Percentiles rank a stretch among this genome's conserved stretches.
These are phyloP conservation scores for Eunapius fragilis DNA, from an alignment of 37 sponge, comb jelly and placozoan genomes.

Conservation along the genomic window DNA sequence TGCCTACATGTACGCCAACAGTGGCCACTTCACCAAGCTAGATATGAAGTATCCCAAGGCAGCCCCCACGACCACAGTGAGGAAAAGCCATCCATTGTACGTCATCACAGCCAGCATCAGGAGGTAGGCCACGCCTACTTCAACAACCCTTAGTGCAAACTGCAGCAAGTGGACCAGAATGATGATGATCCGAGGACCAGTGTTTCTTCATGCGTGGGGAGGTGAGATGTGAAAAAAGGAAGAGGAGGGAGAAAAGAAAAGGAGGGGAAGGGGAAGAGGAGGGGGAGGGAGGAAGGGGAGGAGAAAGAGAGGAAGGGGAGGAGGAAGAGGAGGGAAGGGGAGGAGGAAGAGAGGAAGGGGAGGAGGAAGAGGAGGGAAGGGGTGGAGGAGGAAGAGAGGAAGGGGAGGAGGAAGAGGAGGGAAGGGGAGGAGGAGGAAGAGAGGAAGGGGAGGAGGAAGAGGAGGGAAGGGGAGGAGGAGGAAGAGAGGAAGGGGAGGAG, in stretches of 20 bases:
- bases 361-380: not conserved
- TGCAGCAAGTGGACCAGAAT: constrained; percentile 52
- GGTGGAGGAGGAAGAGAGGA: not conserved
- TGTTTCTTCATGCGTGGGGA: not conserved
- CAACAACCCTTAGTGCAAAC: constrained; percentile 70
- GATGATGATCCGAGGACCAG: not conserved
- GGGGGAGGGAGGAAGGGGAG: not conserved
- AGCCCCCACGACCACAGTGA: constrained; percentile 82
- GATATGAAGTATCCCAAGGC: constrained; percentile 82
- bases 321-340: not conserved
- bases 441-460: not conserved
- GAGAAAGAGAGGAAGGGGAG: not conserved
- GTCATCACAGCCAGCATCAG: constrained; percentile 94
- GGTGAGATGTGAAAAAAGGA: not conserved
- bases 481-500: not conserved
- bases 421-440: not conserved
- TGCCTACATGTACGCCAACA: too few relatives aligned
- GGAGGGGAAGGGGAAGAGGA: not conserved
- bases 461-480: not conserved
- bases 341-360: not conserved
- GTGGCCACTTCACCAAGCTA: not conserved
- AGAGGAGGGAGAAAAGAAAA: not conserved
- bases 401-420: not conserved
- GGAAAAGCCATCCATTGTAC: constrained; percentile 92
- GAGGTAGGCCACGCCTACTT: constrained; percentile 80